Conservation (phyloP, 2,888 invertebrate species). For the Myopa tessellatipennis region DNA sequence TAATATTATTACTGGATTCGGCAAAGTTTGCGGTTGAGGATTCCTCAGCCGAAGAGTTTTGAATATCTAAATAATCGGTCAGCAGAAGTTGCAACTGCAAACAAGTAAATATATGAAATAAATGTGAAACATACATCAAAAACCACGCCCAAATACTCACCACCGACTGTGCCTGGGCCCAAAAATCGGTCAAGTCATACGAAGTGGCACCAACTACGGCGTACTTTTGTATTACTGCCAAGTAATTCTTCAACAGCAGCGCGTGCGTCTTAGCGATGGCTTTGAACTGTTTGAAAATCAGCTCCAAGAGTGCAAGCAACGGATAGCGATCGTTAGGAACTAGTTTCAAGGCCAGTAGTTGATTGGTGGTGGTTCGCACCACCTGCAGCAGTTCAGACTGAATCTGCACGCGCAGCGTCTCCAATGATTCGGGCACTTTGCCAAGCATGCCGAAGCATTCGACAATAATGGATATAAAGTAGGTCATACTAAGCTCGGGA, state of each 20-base stretch:
- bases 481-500: constrained; percentile 74
- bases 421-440: constrained; percentile 86
- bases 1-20: constrained; percentile 69
- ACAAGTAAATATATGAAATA: neutral
- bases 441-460: constrained; percentile 87
- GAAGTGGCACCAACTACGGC: constrained; percentile 65
- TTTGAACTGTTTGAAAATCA: constrained; percentile 85
- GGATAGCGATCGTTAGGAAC: constrained; percentile 65
- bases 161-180: constrained; percentile 90
- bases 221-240: constrained; percentile 74
- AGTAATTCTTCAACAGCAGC: constrained; percentile 75
- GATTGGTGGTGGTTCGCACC: constrained; percentile 82
- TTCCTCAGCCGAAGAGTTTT: constrained; percentile 77
- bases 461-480: constrained; percentile 83
- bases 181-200: constrained; percentile 83
- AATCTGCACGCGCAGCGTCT: constrained; percentile 85
- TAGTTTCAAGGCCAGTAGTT: constrained; percentile 72
- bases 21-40: constrained; percentile 69
- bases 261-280: constrained; percentile 83
- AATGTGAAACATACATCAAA: neutral
- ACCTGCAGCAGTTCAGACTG: constrained; percentile 84
- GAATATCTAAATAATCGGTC: constrained; percentile 88
- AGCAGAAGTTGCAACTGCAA: constrained; percentile 83
- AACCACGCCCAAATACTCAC: constrained; percentile 70
- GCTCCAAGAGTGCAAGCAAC: constrained; percentile 75